Base-by-base conservation (phyloP, 2,113 vertebrate species). In the Dunckerocampus dactyliophorus region DNA sequence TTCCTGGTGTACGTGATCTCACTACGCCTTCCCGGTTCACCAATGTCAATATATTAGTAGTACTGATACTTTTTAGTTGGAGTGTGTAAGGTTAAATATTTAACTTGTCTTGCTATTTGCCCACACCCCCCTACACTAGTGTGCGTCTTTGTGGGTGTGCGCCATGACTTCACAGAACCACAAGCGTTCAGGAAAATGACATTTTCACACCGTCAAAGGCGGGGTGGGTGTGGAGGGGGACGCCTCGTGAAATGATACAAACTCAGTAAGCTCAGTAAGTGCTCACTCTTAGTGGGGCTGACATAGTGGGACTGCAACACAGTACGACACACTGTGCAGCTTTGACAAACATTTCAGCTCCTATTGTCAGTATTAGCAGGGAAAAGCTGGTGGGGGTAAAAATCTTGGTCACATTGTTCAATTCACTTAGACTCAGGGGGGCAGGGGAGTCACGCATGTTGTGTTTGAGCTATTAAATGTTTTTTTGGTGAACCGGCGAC, bases 1-100 rank as follows among this genome's bases (percentile, higher is more conserved):
- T 85, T 85, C 83, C 85, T 80, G 73, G 69, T 85, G 81, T 69
- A 74, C 65, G 67, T 67, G 77, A 83, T 65, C 53, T 28, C 74
- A 72, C 8, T 48, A 47, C 8, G 12, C 1, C 43, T 14, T 15
- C 6, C 46, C 17, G 7, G n/a, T 8, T 14, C 6, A 28, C 24
- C 24, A 28, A 3, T 28, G 24, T 28, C 24, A 28, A 28, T 28
- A 3, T 28, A 28, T 28, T 28, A 28, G 24, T 28, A 28, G 9
- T 39, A 39, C 37, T 2, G 1, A 39, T 39, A 39, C 37, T 11
- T 39, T 12, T 39, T 39, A 39, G 37, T 39, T 39, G 37, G 37
- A 39, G 9, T 39, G 9, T 11, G 37, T 39, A 39, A 11, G 37
- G 8, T 39, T 11, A 39, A 39, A 39, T 39, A 39, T 39, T 39